phyloP scores from a whole-genome alignment of 2,888 invertebrate genomes.

The Philaethria dido region DNA sequence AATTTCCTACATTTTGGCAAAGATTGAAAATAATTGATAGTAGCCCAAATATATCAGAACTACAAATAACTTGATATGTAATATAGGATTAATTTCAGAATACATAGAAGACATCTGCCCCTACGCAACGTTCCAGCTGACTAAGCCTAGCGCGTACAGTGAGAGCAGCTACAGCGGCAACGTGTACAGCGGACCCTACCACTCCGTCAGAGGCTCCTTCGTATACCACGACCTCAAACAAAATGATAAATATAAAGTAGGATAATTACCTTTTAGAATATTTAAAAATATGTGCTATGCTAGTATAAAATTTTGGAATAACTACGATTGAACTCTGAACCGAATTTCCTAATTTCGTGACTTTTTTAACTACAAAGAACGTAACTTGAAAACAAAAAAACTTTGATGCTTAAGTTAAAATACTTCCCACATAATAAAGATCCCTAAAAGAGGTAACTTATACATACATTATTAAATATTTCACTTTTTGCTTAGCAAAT shows the following conservation, averaged over 20 bases:
- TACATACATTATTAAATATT: too few relatives aligned
- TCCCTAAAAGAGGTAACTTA: too few relatives aligned
- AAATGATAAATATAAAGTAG: slow-evolving; percentile 90
- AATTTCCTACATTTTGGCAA: too few relatives aligned
- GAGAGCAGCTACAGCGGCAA: slow-evolving; percentile 96
- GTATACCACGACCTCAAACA: slow-evolving; percentile 95
- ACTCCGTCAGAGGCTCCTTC: slow-evolving; percentile 93
- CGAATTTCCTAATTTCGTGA: neutral
- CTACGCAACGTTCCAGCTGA: slow-evolving; percentile 95
- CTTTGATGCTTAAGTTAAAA: too few relatives aligned
- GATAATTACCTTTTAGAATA: slow-evolving; percentile 40
- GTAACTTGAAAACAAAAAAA: neutral
- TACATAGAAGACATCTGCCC: slow-evolving; percentile 97
- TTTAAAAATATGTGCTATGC: neutral
- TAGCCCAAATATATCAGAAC: too few relatives aligned
- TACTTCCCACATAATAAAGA: too few relatives aligned
- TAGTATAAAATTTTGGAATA: neutral
- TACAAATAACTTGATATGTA: neutral
- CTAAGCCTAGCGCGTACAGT: slow-evolving; percentile 92
- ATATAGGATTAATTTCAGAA: slow-evolving; percentile 80
- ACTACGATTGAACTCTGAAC: neutral
- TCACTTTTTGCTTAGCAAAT: neutral
- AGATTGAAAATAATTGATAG: too few relatives aligned
- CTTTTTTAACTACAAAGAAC: neutral
- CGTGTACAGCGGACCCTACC: slow-evolving; percentile 93